Conservation (phyloP, 2,113 vertebrate species). For the Donacobius atricapilla region DNA sequence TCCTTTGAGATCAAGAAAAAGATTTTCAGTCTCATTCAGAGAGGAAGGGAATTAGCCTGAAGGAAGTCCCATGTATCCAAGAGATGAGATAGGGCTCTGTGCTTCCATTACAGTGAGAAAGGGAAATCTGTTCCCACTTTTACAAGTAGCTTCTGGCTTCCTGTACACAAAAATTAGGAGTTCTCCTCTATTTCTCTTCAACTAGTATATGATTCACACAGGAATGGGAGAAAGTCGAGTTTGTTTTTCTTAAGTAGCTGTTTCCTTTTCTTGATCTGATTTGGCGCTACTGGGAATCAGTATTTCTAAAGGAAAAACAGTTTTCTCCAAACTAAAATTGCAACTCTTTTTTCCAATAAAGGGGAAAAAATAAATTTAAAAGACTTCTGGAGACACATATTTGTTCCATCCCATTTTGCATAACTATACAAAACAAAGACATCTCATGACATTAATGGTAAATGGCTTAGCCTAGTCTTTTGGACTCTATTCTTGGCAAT, state of each 20-base stretch:
- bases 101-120: not conserved
- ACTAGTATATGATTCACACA: not conserved
- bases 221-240: not conserved
- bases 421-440: conserved; percentile 5
- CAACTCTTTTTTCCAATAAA: not conserved
- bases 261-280: not conserved
- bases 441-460: not conserved
- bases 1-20: not conserved
- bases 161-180: not conserved
- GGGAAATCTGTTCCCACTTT: not conserved
- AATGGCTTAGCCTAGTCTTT: not conserved
- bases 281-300: not conserved
- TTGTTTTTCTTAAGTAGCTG: not conserved
- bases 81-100: not conserved
- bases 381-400: not conserved
- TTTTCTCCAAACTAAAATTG: not conserved
- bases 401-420: not conserved
- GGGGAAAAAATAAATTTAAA: not conserved
- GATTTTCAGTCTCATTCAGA: not conserved
- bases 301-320: not conserved
- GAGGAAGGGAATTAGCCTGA: not conserved
- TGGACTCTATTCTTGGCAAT: conserved; percentile 1
- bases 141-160: not conserved
- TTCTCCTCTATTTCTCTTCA: not conserved
- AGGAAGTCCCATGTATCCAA: not conserved